phyloP scores from a whole-genome alignment of 1,140 invertebrate species.

The Grapholita molesta region DNA sequence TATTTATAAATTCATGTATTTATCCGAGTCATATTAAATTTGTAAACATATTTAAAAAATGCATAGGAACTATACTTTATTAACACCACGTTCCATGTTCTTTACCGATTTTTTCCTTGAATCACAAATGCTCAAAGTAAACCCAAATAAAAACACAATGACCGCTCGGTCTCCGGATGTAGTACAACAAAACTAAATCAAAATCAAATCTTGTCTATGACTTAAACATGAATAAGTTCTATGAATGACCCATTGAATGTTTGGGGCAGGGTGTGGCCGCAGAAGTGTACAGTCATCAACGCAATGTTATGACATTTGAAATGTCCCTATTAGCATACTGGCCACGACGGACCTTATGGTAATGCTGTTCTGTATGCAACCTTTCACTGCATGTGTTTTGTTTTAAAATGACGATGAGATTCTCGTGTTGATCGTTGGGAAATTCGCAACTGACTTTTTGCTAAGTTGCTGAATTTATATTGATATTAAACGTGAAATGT shows the following conservation, averaged over 20 bases:
- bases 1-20: no score
- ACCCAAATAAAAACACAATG: slow-evolving; percentile 22
- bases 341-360: slow-evolving; percentile 12
- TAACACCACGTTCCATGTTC: no score
- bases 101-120: not conserved
- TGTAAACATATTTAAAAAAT: no score
- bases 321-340: slow-evolving; percentile 12
- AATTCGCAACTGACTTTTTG: not conserved
- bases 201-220: slow-evolving; percentile 1
- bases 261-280: slow-evolving; percentile 10
- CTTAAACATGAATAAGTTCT: not conserved
- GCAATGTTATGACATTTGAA: slow-evolving; percentile 13
- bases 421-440: not conserved
- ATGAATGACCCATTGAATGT: slow-evolving; percentile 14
- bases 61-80: no score
- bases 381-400: slow-evolving; percentile 13
- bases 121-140: not conserved
- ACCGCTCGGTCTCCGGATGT: not conserved
- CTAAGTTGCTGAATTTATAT: not conserved
- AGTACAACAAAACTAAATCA: slow-evolving; percentile 3
- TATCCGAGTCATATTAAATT: no score
- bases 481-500: no score
- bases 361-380: slow-evolving; percentile 10
- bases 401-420: not conserved
- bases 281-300: slow-evolving; percentile 14